Evolutionary conservation across 2,797 vertebrate genomes (phyloP).

Genomic region (Acanthis flammea): DNA sequence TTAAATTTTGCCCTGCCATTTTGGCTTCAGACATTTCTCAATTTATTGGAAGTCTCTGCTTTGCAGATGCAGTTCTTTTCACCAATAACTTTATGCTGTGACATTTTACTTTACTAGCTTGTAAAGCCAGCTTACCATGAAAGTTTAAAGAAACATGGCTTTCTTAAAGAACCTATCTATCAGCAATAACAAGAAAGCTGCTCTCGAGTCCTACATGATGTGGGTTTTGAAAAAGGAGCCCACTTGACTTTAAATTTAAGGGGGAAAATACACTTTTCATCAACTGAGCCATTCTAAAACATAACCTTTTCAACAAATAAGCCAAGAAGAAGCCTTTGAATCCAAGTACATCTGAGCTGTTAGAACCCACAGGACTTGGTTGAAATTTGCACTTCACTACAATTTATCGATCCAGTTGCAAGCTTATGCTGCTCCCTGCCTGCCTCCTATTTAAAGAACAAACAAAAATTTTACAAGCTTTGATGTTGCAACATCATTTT

Average conservation of each 20-base stretch:
- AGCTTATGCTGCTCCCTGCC: background rate
- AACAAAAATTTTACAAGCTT: background rate
- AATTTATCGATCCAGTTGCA: background rate
- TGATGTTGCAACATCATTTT: background rate
- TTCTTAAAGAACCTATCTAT: background rate
- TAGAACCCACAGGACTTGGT: background rate
- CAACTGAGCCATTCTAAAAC: background rate
- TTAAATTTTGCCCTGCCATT: constrained; percentile 83
- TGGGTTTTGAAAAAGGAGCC: background rate
- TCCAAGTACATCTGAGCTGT: background rate
- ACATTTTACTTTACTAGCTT: constrained; percentile 7
- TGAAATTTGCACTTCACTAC: background rate
- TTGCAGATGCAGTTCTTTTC: background rate
- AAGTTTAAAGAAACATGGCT: background rate
- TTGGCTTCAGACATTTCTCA: constrained; percentile 44
- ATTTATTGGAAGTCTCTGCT: background rate
- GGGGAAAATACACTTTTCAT: background rate
- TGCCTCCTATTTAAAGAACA: background rate
- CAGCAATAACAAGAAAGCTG: background rate
- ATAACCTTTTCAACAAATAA: background rate
- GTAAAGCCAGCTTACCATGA: background rate
- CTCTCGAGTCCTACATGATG: background rate
- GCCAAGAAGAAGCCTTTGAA: background rate
- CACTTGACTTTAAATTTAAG: background rate
- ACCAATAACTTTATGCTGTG: background rate